Percentiles rank a stretch among this genome's conserved stretches.
These are phyloP conservation scores for Himalopsyche japonica DNA, from an alignment of 2,888 invertebrate species.

Conservation along the genomic window DNA sequence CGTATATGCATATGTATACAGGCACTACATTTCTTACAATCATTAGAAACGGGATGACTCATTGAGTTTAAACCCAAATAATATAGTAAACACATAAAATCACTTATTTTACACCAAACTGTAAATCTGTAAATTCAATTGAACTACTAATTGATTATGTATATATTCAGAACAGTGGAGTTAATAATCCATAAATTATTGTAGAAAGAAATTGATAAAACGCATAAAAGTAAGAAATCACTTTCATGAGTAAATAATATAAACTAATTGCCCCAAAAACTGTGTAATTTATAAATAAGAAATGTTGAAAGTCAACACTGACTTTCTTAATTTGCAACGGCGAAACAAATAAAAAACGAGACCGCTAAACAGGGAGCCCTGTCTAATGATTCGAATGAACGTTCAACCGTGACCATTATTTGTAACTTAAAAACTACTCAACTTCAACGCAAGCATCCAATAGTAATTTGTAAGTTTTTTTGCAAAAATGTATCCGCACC, in stretches of 20 bases:
- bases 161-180: not conserved
- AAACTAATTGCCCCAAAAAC: not conserved
- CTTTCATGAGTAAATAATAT: not conserved
- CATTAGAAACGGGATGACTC: not conserved
- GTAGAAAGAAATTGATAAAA: not conserved
- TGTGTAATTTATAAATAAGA: not conserved
- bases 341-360: not conserved
- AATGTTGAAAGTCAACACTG: not conserved
- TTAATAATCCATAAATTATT: not conserved
- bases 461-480: not conserved
- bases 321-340: not conserved
- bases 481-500: not conserved
- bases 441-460: not conserved
- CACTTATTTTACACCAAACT: not conserved
- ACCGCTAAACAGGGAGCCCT: not conserved
- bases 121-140: not conserved
- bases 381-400: constrained; percentile 12
- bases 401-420: constrained; percentile 15
- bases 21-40: not conserved
- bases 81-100: no score
- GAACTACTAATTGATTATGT: not conserved
- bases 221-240: not conserved
- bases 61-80: not conserved
- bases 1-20: no score
- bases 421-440: constrained; percentile 12